These are phyloP conservation scores for Chiroxiphia lanceolata DNA, from an alignment of 2,797 vertebrate species.

Conservation along the genomic window DNA sequence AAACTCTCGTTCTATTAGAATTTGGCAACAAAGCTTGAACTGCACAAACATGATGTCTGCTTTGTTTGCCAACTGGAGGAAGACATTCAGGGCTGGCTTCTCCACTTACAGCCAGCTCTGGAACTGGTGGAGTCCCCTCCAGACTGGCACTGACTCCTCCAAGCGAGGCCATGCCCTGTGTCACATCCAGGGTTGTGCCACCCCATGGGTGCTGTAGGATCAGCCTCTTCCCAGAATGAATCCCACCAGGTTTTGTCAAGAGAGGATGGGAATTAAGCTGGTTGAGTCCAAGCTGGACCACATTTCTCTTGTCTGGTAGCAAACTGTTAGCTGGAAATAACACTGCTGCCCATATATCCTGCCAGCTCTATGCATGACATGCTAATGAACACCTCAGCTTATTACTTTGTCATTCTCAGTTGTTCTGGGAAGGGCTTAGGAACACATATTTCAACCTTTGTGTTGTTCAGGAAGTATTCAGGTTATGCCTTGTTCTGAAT, in stretches of 20 bases:
- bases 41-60: conserved; percentile 39
- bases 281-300: neutral
- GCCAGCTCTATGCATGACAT: neutral
- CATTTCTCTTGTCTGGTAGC: neutral
- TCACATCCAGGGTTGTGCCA: neutral
- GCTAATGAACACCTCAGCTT: neutral
- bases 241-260: neutral
- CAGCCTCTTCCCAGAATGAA: rapidly evolving
- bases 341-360: neutral
- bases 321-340: neutral
- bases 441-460: neutral
- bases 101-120: neutral
- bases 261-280: neutral
- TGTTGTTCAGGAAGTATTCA: neutral
- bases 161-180: rapidly evolving
- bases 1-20: conserved; percentile 47
- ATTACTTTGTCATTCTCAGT: neutral
- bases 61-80: conserved; percentile 55
- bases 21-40: conserved; percentile 41
- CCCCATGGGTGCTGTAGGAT: neutral
- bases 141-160: neutral
- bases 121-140: neutral
- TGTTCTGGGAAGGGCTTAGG: neutral
- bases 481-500: neutral
- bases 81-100: neutral